These are phyloP conservation scores for Peromyscus melanophrys DNA, from an alignment of 2,797 vertebrate species.

Conservation along the genomic window DNA sequence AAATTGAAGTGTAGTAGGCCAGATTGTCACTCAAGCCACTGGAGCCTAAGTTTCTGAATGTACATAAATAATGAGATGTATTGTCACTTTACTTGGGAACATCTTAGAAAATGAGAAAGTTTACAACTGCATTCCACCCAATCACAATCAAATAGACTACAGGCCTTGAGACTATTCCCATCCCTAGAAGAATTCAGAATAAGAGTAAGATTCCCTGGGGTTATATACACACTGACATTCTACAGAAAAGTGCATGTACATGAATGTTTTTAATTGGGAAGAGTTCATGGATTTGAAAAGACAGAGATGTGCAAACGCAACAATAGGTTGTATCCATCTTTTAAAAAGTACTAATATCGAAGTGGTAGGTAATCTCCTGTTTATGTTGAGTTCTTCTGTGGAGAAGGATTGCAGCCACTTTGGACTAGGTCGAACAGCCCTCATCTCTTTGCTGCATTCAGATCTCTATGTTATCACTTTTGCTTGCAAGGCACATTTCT, in stretches of 20 bases:
- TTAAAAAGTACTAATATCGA: background rate
- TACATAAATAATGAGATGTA: background rate
- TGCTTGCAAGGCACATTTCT: slow-evolving; percentile 65
- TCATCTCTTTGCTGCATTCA: slow-evolving; percentile 24
- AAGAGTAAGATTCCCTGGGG: background rate
- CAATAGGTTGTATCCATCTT: background rate
- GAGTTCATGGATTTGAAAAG: background rate
- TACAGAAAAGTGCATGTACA: background rate
- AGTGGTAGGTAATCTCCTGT: background rate
- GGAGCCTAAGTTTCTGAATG: background rate
- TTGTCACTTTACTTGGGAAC: background rate
- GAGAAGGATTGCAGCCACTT: slow-evolving; percentile 12
- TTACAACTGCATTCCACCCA: background rate
- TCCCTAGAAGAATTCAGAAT: slow-evolving; percentile 43
- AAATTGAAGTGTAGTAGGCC: slow-evolving; percentile 51
- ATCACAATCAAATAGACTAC: background rate
- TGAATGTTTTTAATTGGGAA: background rate
- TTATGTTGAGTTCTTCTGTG: background rate
- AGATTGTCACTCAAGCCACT: slow-evolving; percentile 12
- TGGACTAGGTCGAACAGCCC: background rate
- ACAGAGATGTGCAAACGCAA: background rate
- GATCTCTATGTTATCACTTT: background rate
- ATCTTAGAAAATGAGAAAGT: background rate
- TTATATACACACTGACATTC: slow-evolving; percentile 34
- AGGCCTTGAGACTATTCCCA: slow-evolving; percentile 12